These are phyloP conservation scores for Willisornis vidua DNA, from an alignment of 2,113 vertebrate species.

Conservation along the genomic window DNA sequence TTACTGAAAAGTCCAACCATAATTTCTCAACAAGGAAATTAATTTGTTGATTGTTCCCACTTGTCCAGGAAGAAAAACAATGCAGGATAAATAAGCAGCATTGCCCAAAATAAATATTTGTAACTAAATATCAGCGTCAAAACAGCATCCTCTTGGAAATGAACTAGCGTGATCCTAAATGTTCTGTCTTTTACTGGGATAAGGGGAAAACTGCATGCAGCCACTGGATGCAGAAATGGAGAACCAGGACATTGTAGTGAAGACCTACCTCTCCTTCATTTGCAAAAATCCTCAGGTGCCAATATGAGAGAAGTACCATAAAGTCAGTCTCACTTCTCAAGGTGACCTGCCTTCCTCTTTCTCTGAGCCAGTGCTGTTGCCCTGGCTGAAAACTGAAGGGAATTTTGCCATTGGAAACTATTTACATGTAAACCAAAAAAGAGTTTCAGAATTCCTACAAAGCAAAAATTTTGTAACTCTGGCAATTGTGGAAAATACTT, in stretches of 20 bases:
- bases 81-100: slow-evolving; percentile 1
- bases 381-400: background rate
- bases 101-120: slow-evolving; percentile 33
- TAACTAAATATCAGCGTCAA: background rate
- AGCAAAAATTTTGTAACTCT: background rate
- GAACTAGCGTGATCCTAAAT: background rate
- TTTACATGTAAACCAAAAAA: background rate
- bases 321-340: background rate
- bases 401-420: background rate
- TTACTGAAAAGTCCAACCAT: background rate
- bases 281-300: background rate
- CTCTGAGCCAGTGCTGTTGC: background rate
- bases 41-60: slow-evolving; percentile 30
- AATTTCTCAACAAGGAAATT: slow-evolving; percentile 2
- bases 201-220: background rate
- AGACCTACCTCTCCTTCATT: background rate
- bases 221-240: background rate
- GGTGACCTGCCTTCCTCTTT: background rate
- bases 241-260: background rate
- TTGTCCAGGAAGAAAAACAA: slow-evolving; percentile 40
- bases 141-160: background rate
- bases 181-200: background rate
- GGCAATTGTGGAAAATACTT: background rate
- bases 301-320: background rate
- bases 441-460: background rate